These are phyloP conservation scores for Carcharodon carcharias DNA, from an alignment of 2,797 vertebrate species.

Conservation along the genomic window DNA sequence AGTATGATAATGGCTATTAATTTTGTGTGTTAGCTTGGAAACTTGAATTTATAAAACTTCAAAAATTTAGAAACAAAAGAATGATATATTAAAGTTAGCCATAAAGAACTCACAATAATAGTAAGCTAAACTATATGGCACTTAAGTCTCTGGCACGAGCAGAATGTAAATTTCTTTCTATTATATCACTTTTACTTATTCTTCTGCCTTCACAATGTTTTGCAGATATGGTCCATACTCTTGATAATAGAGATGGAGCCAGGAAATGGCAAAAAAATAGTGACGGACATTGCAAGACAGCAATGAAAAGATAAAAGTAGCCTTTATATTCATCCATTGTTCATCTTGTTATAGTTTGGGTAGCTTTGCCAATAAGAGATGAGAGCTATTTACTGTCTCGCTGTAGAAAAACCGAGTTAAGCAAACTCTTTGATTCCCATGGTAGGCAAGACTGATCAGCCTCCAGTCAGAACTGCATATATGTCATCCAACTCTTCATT, in stretches of 20 bases:
- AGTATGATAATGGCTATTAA: too few species aligned
- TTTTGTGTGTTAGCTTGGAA: neutral
- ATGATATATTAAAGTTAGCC: neutral
- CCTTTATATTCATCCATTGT: neutral
- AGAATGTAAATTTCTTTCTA: neutral
- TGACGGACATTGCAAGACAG: neutral
- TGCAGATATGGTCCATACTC: neutral
- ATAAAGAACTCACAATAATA: neutral
- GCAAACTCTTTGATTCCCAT: neutral
- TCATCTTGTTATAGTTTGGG: neutral
- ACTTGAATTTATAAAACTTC: neutral
- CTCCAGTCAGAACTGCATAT: neutral
- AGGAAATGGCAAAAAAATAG: neutral
- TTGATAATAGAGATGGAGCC: neutral
- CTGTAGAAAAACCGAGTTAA: neutral
- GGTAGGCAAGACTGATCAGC: neutral
- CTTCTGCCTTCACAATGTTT: neutral
- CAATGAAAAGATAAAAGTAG: neutral
- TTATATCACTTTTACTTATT: neutral
- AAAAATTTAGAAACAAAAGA: neutral
- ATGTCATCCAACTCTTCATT: neutral
- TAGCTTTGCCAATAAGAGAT: neutral
- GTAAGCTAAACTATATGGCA: neutral
- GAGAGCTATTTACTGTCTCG: neutral
- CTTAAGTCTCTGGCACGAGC: neutral